Conservation (phyloP, 2,888 invertebrate species). For the Cinara cedri region DNA sequence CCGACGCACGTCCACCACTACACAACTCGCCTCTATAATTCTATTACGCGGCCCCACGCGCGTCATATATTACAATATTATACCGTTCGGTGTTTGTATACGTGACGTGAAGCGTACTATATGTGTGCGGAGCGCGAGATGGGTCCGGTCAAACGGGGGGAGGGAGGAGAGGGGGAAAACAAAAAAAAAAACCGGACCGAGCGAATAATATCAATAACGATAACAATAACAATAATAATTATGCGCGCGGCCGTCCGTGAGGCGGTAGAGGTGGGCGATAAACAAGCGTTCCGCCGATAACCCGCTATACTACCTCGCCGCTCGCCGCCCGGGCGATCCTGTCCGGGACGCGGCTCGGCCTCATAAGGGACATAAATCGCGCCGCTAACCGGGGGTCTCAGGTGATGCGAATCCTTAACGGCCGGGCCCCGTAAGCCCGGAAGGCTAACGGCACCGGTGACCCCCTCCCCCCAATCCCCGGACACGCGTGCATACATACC, state of each 20-base stretch:
- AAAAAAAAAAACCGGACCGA: slow-evolving; percentile 22
- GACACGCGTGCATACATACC: too few species aligned
- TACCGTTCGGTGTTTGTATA: too few species aligned
- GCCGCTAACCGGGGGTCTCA: slow-evolving; percentile 34
- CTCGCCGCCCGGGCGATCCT: background rate
- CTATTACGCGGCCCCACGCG: background rate
- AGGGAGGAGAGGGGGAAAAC: too few species aligned
- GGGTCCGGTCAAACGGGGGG: too few species aligned
- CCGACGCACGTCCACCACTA: too few species aligned
- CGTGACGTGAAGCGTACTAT: too few species aligned
- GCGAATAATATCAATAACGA: slow-evolving; percentile 9
- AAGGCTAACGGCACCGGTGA: slow-evolving; percentile 37
- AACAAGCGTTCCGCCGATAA: slow-evolving; percentile 45
- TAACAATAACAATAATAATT: slow-evolving; percentile 23
- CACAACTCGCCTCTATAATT: too few species aligned
- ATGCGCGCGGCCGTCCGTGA: slow-evolving; percentile 8
- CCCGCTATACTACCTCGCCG: background rate
- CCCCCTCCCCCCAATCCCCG: background rate
- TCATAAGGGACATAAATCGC: slow-evolving; percentile 41
- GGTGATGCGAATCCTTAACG: slow-evolving; percentile 55
- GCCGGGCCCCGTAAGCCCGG: slow-evolving; percentile 51
- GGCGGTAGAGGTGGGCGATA: slow-evolving; percentile 9
- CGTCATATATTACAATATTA: background rate
- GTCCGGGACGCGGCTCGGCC: background rate
- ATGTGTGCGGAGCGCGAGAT: too few species aligned